Conservation (phyloP, 2,888 invertebrate species). For the Pollenia labialis region DNA sequence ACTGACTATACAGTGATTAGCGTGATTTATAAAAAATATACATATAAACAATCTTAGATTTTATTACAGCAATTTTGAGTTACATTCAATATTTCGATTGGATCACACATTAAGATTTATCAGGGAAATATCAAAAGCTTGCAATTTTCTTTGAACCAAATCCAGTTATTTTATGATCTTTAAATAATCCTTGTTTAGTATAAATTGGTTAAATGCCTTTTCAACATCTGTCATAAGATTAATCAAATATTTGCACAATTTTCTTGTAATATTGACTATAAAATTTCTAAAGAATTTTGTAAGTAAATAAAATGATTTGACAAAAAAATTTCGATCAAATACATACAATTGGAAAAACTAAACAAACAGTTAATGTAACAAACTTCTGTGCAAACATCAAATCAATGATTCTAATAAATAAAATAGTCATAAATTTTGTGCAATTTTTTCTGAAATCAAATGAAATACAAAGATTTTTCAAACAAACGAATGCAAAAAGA, state of each 20-base stretch:
- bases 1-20: too few species aligned
- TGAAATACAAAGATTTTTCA: background rate
- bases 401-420: background rate
- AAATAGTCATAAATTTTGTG: slow-evolving; percentile 40
- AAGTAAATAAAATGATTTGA: slow-evolving; percentile 9
- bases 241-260: slow-evolving; percentile 38
- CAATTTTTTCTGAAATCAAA: background rate
- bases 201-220: background rate
- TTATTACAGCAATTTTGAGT: too few species aligned
- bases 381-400: background rate
- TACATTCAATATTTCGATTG: too few species aligned
- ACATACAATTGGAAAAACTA: slow-evolving; percentile 8
- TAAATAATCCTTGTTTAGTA: background rate
- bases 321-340: slow-evolving; percentile 1
- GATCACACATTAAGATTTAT: too few species aligned
- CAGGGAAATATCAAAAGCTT: too few species aligned
- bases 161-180: background rate
- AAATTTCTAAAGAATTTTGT: slow-evolving; percentile 4
- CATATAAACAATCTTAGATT: too few species aligned
- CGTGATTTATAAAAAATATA: too few species aligned
- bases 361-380: slow-evolving; percentile 1
- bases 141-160: too few species aligned
- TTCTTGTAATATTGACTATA: background rate
- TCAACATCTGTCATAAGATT: slow-evolving; percentile 16
- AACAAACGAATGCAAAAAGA: slow-evolving; percentile 18